A percentile compares a stretch with the other conserved stretches of the same genome.
phyloP scores from a whole-genome alignment of 2,888 invertebrate genomes.

The Carpatolechia fugitivella region DNA sequence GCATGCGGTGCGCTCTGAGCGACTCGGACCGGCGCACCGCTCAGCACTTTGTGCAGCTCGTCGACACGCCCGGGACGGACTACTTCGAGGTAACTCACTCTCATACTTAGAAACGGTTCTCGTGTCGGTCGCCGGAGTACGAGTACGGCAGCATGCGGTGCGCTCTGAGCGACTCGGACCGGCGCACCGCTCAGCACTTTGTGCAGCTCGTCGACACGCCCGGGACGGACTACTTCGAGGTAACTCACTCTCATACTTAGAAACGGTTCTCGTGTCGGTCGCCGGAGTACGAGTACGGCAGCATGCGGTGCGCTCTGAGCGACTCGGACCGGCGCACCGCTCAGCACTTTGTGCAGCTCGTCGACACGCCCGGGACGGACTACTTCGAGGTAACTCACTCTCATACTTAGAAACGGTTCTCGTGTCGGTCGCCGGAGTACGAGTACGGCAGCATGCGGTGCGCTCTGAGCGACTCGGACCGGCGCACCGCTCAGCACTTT shows the following conservation, averaged over 20 bases:
- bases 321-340: slow-evolving; percentile 94
- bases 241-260: slow-evolving; percentile 50
- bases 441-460: slow-evolving; percentile 96
- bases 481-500: slow-evolving; percentile 91
- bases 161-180: slow-evolving; percentile 93
- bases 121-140: slow-evolving; percentile 95
- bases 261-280: slow-evolving; percentile 95
- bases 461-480: slow-evolving; percentile 93
- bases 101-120: slow-evolving; percentile 85
- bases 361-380: slow-evolving; percentile 85
- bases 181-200: slow-evolving; percentile 91
- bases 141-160: slow-evolving; percentile 96
- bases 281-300: slow-evolving; percentile 95
- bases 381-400: slow-evolving; percentile 64
- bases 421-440: slow-evolving; percentile 95
- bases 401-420: slow-evolving; percentile 85
- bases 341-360: slow-evolving; percentile 92
- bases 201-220: slow-evolving; percentile 94
- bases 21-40: slow-evolving; percentile 94
- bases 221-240: slow-evolving; percentile 76
- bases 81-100: slow-evolving; percentile 64
- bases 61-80: slow-evolving; percentile 85
- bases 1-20: slow-evolving; percentile 93
- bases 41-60: slow-evolving; percentile 92
- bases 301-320: slow-evolving; percentile 93